Evolutionary conservation across 2,888 invertebrate genomes (phyloP).

Genomic region (Napeogenes inachia): DNA sequence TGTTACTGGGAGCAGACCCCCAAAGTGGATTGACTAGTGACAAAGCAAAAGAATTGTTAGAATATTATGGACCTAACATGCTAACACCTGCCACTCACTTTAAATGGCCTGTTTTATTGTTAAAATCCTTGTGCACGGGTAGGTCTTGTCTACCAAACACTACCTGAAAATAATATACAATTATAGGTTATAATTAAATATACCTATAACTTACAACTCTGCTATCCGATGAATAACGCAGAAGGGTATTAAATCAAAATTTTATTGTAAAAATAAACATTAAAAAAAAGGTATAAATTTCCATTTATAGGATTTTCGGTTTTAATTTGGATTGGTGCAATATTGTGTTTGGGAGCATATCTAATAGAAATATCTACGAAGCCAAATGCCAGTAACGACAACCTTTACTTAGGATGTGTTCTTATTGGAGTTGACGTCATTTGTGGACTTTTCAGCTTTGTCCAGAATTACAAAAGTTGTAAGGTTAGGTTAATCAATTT

Average conservation of each 20-base stretch:
- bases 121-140: slow-evolving; percentile 67
- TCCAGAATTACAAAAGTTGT: slow-evolving; percentile 97
- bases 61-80: slow-evolving; percentile 82
- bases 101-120: slow-evolving; percentile 82
- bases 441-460: slow-evolving; percentile 98
- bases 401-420: slow-evolving; percentile 95
- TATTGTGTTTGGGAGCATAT: slow-evolving; percentile 80
- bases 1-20: slow-evolving; percentile 53
- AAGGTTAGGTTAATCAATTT: slow-evolving; percentile 64
- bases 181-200: too few species aligned
- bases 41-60: slow-evolving; percentile 76
- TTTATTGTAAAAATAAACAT: too few species aligned
- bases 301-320: slow-evolving; percentile 83
- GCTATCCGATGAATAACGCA: too few species aligned
- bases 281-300: too few species aligned
- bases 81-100: slow-evolving; percentile 84
- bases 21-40: slow-evolving; percentile 77
- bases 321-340: slow-evolving; percentile 87
- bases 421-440: slow-evolving; percentile 95
- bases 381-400: slow-evolving; percentile 93
- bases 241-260: too few species aligned
- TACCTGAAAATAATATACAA: too few species aligned
- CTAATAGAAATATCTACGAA: slow-evolving; percentile 84
- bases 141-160: too few species aligned
- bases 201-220: too few species aligned